phyloP scores from a whole-genome alignment of 1,140 invertebrate genomes.

The Hycleus phaleratus region DNA sequence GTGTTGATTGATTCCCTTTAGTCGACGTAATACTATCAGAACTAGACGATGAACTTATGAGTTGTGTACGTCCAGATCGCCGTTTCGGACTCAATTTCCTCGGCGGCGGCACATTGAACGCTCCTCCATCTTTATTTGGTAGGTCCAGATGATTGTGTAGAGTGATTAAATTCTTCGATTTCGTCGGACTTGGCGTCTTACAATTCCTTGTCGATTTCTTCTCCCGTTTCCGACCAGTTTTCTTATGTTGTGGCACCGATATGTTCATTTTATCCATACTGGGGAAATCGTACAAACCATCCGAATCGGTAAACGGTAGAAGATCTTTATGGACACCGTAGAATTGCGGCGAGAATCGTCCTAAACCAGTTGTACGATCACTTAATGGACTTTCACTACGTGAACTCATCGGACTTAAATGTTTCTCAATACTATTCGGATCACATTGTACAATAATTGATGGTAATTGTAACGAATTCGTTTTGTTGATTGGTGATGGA shows the following conservation, averaged over 20 bases:
- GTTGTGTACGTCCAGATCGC: constrained; percentile 39
- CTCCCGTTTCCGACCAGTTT: constrained; percentile 46
- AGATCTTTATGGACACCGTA: constrained; percentile 54
- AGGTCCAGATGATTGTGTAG: constrained; percentile 43
- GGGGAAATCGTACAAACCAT: constrained; percentile 67
- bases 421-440: constrained; percentile 45
- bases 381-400: constrained; percentile 68
- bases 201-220: constrained; percentile 30
- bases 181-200: constrained; percentile 45
- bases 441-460: constrained; percentile 54
- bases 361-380: constrained; percentile 53
- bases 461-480: constrained; percentile 48
- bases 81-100: constrained; percentile 46
- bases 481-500: constrained; percentile 13
- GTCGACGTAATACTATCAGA: constrained; percentile 45
- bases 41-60: constrained; percentile 45
- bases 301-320: constrained; percentile 64
- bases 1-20: constrained; percentile 28
- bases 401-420: constrained; percentile 64
- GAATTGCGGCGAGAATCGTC: constrained; percentile 59
- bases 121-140: constrained; percentile 26
- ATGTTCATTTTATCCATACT: constrained; percentile 55
- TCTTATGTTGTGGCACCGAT: constrained; percentile 40
- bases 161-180: constrained; percentile 38
- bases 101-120: constrained; percentile 33